Evolutionary conservation across 2,888 invertebrate genomes (phyloP).

Genomic region (Lochmaea crataegi): DNA sequence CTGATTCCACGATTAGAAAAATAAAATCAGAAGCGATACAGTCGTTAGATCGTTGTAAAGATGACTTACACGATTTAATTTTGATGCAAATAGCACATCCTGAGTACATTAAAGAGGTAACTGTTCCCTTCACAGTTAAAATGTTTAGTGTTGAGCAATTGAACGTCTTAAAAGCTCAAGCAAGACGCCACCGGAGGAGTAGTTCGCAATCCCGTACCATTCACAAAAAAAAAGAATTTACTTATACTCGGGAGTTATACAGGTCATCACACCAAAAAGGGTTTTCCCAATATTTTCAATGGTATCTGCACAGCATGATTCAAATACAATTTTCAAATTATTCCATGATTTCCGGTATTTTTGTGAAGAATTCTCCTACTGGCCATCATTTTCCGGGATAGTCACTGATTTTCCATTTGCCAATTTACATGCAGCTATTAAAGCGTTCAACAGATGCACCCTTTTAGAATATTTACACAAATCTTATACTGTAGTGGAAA

Average conservation of each 20-base stretch:
- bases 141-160: slow-evolving; percentile 38
- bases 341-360: neutral
- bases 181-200: slow-evolving; percentile 39
- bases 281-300: slow-evolving; percentile 2
- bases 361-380: slow-evolving; percentile 20
- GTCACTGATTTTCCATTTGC: slow-evolving; percentile 46
- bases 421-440: slow-evolving; percentile 38
- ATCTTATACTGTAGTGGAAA: slow-evolving; percentile 15
- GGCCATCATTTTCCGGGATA: slow-evolving; percentile 39
- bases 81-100: slow-evolving; percentile 26
- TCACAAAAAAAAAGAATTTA: slow-evolving; percentile 33
- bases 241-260: slow-evolving; percentile 39
- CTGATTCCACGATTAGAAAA: slow-evolving; percentile 38
- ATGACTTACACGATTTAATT: slow-evolving; percentile 11
- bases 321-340: neutral
- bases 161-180: slow-evolving; percentile 30
- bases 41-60: slow-evolving; percentile 5
- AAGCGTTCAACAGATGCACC: slow-evolving; percentile 32
- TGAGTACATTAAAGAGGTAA: slow-evolving; percentile 44
- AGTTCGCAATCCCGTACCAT: slow-evolving; percentile 36
- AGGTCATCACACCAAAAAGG: neutral
- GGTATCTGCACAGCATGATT: neutral
- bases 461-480: slow-evolving; percentile 37
- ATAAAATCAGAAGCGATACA: slow-evolving; percentile 38
- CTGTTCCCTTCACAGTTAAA: slow-evolving; percentile 42